Conservation (phyloP, 2,888 invertebrate genomes). For the Listrodromus nycthemerus region DNA sequence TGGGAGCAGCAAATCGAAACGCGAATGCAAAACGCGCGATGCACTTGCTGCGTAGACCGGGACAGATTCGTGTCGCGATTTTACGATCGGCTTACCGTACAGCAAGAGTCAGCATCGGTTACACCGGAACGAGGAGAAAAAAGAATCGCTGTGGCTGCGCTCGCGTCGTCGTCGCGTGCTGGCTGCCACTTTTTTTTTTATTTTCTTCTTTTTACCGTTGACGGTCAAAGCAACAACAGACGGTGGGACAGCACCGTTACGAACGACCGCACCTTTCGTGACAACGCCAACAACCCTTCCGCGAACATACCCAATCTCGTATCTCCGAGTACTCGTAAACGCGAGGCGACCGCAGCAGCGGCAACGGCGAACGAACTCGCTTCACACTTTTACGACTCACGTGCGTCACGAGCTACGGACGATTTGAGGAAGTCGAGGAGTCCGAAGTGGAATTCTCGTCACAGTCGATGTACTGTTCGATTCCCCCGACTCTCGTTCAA, state of each 20-base stretch:
- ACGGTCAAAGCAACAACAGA: conserved; percentile 45
- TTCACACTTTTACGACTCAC: conserved; percentile 50
- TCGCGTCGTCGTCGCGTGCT: conserved; percentile 78
- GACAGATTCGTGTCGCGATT: conserved; percentile 81
- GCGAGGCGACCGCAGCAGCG: conserved; percentile 17
- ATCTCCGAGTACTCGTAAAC: conserved; percentile 82
- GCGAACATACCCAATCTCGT: conserved; percentile 80
- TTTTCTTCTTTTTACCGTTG: conserved; percentile 65
- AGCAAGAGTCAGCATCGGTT: conserved; percentile 65
- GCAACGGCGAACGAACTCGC: conserved; percentile 2
- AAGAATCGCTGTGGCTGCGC: conserved; percentile 54
- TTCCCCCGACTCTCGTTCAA: conserved; percentile 31
- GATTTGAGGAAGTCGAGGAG: conserved; percentile 36
- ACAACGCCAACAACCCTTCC: conserved; percentile 81
- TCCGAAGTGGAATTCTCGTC: conserved; percentile 50
- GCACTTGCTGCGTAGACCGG: conserved; percentile 63
- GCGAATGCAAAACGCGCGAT: conserved; percentile 53
- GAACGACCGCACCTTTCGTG: conserved; percentile 79
- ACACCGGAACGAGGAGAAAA: conserved; percentile 29
- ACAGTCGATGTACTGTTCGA: conserved; percentile 43
- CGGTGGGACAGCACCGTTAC: conserved; percentile 15
- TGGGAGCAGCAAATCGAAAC: conserved; percentile 10
- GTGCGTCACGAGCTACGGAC: conserved; percentile 44
- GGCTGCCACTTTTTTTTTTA: conserved; percentile 71
- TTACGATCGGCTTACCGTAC: conserved; percentile 75